Evolutionary conservation across 2,797 vertebrate genomes (phyloP).

Genomic region (Amblyopsis hoosieri): DNA sequence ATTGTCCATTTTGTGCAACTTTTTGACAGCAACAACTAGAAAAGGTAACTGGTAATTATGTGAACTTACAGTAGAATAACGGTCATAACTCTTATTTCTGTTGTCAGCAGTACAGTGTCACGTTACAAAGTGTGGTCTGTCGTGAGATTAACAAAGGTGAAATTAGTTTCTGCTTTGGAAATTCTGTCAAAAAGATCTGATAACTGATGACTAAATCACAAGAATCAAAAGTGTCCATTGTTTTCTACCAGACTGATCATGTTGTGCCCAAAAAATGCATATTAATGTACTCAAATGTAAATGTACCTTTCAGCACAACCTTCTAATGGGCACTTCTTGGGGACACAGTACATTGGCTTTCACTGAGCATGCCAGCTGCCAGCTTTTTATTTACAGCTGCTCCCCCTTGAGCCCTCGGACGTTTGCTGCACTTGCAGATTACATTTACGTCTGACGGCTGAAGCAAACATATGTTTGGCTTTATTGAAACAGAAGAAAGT

Average conservation of each 20-base stretch:
- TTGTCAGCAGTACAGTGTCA: too few relatives aligned
- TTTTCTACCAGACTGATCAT: constrained; percentile 20
- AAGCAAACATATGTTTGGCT: constrained; percentile 71
- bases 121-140: too few relatives aligned
- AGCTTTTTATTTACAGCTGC: constrained; percentile 70
- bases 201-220: too few relatives aligned
- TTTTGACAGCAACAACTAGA: not conserved
- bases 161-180: too few relatives aligned
- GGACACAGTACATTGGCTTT: constrained; percentile 64
- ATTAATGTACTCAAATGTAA: constrained; percentile 57
- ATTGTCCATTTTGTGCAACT: not conserved
- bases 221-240: constrained; percentile 1
- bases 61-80: too few relatives aligned
- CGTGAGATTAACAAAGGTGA: too few relatives aligned
- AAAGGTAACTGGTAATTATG: not conserved
- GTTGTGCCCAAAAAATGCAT: constrained; percentile 37
- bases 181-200: too few relatives aligned
- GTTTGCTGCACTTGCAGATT: constrained; percentile 66
- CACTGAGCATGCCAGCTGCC: constrained; percentile 67
- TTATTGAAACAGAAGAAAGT: constrained; percentile 54
- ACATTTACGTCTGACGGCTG: constrained; percentile 63
- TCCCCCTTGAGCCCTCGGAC: constrained; percentile 56
- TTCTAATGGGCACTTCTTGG: constrained; percentile 54
- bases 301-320: constrained; percentile 42
- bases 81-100: too few relatives aligned